Percentiles rank a stretch among this genome's conserved stretches.
Conservation (phyloP, 2,113 vertebrate species). For the Eulemur rufifrons region DNA sequence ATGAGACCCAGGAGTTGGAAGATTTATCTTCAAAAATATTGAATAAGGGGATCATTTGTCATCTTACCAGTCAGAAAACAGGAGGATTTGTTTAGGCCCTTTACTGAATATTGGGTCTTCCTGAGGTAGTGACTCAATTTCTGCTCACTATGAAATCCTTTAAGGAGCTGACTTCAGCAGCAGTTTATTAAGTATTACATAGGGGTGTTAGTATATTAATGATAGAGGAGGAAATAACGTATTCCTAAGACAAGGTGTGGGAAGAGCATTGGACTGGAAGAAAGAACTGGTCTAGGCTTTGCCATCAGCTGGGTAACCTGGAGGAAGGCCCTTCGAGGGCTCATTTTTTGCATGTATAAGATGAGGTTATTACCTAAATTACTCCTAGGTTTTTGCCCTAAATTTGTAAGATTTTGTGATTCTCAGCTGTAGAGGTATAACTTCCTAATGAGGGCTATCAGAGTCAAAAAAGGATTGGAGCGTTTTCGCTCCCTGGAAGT, state of each 20-base stretch:
- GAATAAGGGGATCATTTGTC: background rate
- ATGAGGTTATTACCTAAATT: background rate
- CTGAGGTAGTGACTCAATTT: background rate
- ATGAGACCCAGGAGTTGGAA: conserved; percentile 63
- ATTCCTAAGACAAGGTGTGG: background rate
- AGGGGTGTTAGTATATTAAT: background rate
- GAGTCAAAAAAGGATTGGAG: background rate
- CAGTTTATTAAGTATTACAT: background rate
- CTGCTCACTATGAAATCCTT: background rate
- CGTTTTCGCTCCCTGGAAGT: background rate
- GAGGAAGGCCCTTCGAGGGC: background rate
- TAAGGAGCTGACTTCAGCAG: background rate
- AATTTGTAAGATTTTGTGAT: background rate
- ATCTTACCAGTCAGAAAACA: background rate
- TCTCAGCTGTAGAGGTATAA: background rate
- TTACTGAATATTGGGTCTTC: background rate
- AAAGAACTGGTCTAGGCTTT: background rate
- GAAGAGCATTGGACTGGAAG: background rate
- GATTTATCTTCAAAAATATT: background rate
- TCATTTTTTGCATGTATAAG: background rate
- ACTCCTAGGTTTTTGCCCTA: background rate
- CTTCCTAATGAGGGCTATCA: background rate
- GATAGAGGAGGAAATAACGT: background rate
- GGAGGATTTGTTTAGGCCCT: background rate
- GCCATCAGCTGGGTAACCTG: background rate